phyloP scores from a whole-genome alignment of 2,113 vertebrate species.

The Sialia sialis region DNA sequence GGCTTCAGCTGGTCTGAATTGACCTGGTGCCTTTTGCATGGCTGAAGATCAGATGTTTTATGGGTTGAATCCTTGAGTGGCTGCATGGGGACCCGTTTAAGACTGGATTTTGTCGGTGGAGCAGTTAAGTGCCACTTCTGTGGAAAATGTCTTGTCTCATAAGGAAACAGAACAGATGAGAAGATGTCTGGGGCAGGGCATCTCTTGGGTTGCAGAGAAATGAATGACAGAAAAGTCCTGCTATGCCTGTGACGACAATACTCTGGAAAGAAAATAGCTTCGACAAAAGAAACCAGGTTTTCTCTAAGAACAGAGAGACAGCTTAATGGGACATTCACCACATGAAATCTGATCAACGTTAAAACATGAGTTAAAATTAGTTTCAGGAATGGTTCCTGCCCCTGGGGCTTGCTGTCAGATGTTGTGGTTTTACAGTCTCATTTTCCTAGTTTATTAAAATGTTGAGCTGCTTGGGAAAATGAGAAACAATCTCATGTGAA shows the following conservation, averaged over 20 bases:
- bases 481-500: constrained; percentile 10
- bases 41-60: background rate
- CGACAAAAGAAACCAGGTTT: constrained; percentile 31
- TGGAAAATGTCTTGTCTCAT: background rate
- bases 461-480: constrained; percentile 38
- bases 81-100: background rate
- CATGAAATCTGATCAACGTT: constrained; percentile 52
- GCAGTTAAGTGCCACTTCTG: background rate
- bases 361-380: constrained; percentile 60
- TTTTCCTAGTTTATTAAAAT: constrained; percentile 54
- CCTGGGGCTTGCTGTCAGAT: constrained; percentile 46
- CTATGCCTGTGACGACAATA: constrained; percentile 12
- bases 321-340: constrained; percentile 33
- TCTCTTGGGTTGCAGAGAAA: background rate
- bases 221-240: background rate
- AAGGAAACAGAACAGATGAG: constrained; percentile 11
- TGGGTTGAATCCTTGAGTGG: background rate
- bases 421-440: constrained; percentile 28
- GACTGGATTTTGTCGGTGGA: background rate
- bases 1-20: background rate
- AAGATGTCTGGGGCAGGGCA: constrained; percentile 8
- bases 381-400: constrained; percentile 38
- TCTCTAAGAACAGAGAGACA: constrained; percentile 45
- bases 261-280: constrained; percentile 1
- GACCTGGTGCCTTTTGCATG: background rate